Evolutionary conservation across 1,140 invertebrate genomes (phyloP).

Genomic region (Carcinoscorpius rotundicauda): DNA sequence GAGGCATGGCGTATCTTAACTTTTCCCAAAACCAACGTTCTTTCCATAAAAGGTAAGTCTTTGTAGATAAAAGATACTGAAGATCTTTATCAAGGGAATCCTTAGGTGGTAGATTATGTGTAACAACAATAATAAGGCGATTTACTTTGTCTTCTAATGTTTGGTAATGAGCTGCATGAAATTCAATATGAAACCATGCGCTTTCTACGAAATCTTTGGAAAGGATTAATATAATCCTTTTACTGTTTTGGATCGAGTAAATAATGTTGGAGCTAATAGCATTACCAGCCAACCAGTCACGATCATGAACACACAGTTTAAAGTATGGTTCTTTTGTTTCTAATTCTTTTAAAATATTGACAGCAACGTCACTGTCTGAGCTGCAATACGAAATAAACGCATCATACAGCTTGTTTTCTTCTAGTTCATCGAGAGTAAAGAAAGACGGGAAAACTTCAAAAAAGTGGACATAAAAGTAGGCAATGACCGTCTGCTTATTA

Average conservation of each 20-base stretch:
- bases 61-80: conserved; percentile 59
- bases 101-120: conserved; percentile 51
- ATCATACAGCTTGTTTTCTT: conserved; percentile 65
- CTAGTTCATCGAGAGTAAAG: conserved; percentile 50
- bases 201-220: conserved; percentile 69
- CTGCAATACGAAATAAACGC: conserved; percentile 79
- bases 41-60: conserved; percentile 77
- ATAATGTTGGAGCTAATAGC: conserved; percentile 67
- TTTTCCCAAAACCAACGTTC: conserved; percentile 80
- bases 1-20: conserved; percentile 55
- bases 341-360: conserved; percentile 49
- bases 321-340: conserved; percentile 34
- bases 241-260: conserved; percentile 58
- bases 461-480: conserved; percentile 51
- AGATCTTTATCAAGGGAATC: conserved; percentile 58
- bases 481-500: conserved; percentile 44
- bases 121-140: conserved; percentile 61
- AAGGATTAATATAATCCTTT: conserved; percentile 66
- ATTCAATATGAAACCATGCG: conserved; percentile 73
- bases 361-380: conserved; percentile 53
- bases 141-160: conserved; percentile 56
- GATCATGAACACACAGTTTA: conserved; percentile 55
- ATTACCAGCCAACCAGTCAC: conserved; percentile 60
- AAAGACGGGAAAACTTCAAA: conserved; percentile 48
- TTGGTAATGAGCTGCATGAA: conserved; percentile 58